Evolutionary conservation across 1,140 invertebrate genomes (phyloP).

Genomic region (Carposina sasakii): DNA sequence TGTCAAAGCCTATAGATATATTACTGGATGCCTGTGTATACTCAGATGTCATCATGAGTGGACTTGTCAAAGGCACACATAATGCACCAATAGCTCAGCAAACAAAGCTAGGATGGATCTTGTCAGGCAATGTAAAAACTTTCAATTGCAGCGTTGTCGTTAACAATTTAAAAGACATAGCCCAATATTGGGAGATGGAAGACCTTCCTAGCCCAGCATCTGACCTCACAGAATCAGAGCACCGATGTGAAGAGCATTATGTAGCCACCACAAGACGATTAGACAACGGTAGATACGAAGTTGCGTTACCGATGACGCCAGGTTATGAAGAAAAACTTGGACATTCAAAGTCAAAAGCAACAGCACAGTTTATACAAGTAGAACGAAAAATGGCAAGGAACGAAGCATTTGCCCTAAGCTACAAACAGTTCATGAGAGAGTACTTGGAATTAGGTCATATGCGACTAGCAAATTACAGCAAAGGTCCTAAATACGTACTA

Average conservation of each 20-base stretch:
- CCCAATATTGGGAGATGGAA: conserved; percentile 10
- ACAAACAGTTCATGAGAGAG: conserved; percentile 8
- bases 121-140: conserved; percentile 16
- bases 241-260: not conserved
- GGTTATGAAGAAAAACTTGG: not conserved
- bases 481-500: not conserved
- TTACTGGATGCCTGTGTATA: conserved; percentile 12
- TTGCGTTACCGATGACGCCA: not conserved
- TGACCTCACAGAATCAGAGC: not conserved
- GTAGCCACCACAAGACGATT: not conserved
- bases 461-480: not conserved
- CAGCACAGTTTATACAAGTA: not conserved
- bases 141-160: not conserved
- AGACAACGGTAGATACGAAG: not conserved
- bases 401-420: conserved; percentile 1
- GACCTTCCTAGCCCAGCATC: not conserved
- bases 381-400: not conserved
- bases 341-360: not conserved
- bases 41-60: conserved; percentile 14
- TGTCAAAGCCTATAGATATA: conserved; percentile 14
- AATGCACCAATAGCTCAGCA: conserved; percentile 24
- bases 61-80: conserved; percentile 2
- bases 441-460: conserved; percentile 10
- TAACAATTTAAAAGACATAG: not conserved
- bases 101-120: conserved; percentile 25